phyloP scores from a whole-genome alignment of 1,140 invertebrate genomes.

The Heliconius melpomene region DNA sequence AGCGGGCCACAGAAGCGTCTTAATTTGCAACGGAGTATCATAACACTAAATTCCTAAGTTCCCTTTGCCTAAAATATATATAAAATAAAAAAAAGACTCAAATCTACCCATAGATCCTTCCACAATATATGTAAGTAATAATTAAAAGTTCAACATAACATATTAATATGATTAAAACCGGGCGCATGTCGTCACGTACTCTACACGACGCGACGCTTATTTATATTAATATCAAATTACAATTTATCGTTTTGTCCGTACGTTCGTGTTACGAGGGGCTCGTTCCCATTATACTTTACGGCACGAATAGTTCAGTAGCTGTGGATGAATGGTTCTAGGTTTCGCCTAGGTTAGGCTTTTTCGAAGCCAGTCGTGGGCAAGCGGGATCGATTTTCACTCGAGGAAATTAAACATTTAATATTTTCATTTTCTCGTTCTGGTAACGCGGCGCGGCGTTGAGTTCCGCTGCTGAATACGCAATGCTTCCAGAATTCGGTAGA shows the following conservation, averaged over 20 bases:
- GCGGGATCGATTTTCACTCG: too few relatives aligned
- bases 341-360: not conserved
- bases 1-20: too few relatives aligned
- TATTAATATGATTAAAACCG: slow-evolving; percentile 45
- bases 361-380: not conserved
- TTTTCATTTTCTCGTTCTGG: too few relatives aligned
- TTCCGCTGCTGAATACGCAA: too few relatives aligned
- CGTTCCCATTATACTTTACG: slow-evolving; percentile 15
- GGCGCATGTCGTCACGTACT: slow-evolving; percentile 60
- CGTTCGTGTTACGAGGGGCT: slow-evolving; percentile 30
- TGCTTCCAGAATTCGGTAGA: too few relatives aligned
- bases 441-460: too few relatives aligned
- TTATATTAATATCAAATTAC: slow-evolving; percentile 69
- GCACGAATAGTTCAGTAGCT: not conserved
- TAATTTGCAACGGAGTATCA: too few relatives aligned
- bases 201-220: slow-evolving; percentile 45
- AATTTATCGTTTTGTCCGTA: slow-evolving; percentile 55
- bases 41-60: too few relatives aligned
- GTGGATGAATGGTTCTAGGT: not conserved
- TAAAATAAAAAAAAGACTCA: not conserved
- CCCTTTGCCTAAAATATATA: not conserved
- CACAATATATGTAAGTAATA: slow-evolving; percentile 17
- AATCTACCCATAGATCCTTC: not conserved
- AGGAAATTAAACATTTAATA: too few relatives aligned
- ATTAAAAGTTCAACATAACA: slow-evolving; percentile 46